These are phyloP conservation scores for Macrosteles quadrilineatus DNA, from an alignment of 1,140 invertebrate genomes.

Conservation along the genomic window DNA sequence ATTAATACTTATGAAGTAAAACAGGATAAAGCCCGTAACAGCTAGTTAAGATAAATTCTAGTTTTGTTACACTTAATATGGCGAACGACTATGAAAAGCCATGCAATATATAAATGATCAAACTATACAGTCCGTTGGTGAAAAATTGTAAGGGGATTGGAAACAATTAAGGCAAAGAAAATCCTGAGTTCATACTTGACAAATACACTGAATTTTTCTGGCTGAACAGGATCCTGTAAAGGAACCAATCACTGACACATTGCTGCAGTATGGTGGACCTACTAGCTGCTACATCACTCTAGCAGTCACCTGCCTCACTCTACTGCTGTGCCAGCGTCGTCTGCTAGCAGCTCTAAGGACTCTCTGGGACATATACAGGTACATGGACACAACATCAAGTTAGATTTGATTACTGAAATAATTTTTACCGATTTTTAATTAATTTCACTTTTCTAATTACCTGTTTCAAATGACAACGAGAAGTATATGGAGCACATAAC, in stretches of 20 bases:
- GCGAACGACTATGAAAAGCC: neutral
- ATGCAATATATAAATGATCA: neutral
- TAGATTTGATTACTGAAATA: neutral
- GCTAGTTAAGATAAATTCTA: neutral
- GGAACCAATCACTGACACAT: neutral
- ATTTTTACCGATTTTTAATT: neutral
- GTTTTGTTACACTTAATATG: neutral
- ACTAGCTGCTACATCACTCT: neutral
- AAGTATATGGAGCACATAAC: too few species aligned
- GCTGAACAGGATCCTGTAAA: neutral
- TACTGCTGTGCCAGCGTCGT: neutral
- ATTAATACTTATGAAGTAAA: too few species aligned
- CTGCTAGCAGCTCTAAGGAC: neutral
- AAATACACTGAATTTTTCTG: neutral
- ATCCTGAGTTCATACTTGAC: neutral
- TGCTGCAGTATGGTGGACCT: neutral
- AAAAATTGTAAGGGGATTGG: neutral
- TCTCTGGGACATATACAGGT: neutral
- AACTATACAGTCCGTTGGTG: neutral
- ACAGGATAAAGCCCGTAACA: too few species aligned
- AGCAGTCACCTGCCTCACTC: neutral
- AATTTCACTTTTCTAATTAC: too few species aligned
- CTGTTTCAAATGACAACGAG: too few species aligned
- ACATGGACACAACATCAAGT: neutral
- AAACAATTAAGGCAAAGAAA: neutral